Percentiles rank a stretch among this genome's conserved stretches.
Conservation (phyloP, 2,888 invertebrate genomes). For the Rhodophaea formosa region DNA sequence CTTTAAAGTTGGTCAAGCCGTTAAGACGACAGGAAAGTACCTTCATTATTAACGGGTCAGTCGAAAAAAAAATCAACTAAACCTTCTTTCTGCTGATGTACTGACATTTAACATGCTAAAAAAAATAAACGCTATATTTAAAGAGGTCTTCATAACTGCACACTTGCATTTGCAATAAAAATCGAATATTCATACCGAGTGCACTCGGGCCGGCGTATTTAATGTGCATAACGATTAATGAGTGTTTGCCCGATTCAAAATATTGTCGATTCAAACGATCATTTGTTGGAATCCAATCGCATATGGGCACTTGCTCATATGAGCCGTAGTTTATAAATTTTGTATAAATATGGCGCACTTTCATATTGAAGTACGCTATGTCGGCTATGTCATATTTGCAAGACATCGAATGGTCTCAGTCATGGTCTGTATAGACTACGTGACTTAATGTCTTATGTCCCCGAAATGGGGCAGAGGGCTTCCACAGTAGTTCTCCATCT, state of each 20-base stretch:
- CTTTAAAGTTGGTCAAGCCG: too few relatives aligned
- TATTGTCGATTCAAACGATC: slow-evolving; percentile 9
- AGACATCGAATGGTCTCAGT: neutral
- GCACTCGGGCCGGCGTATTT: slow-evolving; percentile 4
- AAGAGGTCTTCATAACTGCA: neutral
- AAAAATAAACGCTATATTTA: neutral
- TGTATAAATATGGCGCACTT: neutral
- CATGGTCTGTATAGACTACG: too few relatives aligned
- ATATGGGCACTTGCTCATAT: neutral
- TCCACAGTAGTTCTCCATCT: too few relatives aligned
- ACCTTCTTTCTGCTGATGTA: neutral
- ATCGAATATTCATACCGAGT: neutral
- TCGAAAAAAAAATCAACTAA: neutral
- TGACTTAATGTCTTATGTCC: too few relatives aligned
- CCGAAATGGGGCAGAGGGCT: too few relatives aligned
- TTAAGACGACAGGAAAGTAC: too few relatives aligned
- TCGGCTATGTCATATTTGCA: neutral
- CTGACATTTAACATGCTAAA: neutral
- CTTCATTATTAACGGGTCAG: too few relatives aligned
- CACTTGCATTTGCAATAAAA: slow-evolving; percentile 8
- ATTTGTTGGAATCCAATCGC: neutral
- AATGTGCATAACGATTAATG: slow-evolving; percentile 4
- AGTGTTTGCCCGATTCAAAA: slow-evolving; percentile 7
- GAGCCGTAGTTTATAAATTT: neutral
- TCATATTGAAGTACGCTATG: neutral